phyloP scores from a whole-genome alignment of 2,888 invertebrate species.

The Dione juno region DNA sequence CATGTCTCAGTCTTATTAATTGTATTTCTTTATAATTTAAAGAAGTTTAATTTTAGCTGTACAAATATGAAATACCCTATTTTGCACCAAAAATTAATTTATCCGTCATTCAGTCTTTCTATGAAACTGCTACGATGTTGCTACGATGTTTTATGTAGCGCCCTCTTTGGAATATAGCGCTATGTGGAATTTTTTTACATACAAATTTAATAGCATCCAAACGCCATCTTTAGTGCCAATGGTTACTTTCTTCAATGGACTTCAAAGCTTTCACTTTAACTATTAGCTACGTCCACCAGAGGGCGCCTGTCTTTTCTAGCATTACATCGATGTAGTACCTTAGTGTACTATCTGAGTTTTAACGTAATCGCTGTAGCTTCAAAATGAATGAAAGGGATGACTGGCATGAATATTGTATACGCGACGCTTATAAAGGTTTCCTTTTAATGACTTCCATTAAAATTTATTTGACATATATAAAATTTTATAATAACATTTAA shows the following conservation, averaged over 20 bases:
- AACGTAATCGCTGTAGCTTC: conserved; percentile 5
- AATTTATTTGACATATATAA: neutral
- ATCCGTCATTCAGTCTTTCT: neutral
- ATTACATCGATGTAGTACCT: conserved; percentile 23
- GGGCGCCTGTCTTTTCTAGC: neutral
- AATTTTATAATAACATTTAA: too few relatives aligned
- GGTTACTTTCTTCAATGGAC: conserved; percentile 10
- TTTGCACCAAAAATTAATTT: neutral
- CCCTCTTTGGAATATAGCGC: conserved; percentile 23
- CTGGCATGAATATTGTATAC: conserved; percentile 24
- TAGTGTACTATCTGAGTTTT: conserved; percentile 21
- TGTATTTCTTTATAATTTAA: neutral
- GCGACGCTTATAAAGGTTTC: neutral
- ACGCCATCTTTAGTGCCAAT: conserved; percentile 22
- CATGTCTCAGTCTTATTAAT: neutral
- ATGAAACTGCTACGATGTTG: conserved; percentile 27
- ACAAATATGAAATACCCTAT: neutral
- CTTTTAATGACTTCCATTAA: neutral
- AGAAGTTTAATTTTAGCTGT: neutral
- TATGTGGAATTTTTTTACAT: neutral
- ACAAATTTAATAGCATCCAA: neutral
- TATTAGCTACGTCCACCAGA: conserved; percentile 6
- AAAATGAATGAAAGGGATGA: conserved; percentile 34
- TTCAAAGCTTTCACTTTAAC: neutral
- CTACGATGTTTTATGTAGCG: conserved; percentile 7